phyloP scores from a whole-genome alignment of 2,888 invertebrate genomes.

The Azorinus chamasolen region DNA sequence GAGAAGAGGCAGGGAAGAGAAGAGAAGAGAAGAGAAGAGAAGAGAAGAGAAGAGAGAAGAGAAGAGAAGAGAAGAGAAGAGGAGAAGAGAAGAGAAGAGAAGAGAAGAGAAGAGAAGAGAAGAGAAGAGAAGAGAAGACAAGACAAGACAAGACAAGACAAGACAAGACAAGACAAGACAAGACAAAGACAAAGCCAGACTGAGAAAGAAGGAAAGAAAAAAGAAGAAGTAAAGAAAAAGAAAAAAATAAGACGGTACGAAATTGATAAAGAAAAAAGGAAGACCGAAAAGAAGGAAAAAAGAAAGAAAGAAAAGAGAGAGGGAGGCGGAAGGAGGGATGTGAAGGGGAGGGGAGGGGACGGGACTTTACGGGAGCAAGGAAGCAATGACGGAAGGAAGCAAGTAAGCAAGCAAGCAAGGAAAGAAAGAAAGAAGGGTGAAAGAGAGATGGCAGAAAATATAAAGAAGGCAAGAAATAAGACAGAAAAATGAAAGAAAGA shows the following conservation, averaged over 20 bases:
- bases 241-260: too few relatives aligned
- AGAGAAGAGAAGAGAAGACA: too few relatives aligned
- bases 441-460: not conserved
- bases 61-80: not conserved
- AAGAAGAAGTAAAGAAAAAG: too few relatives aligned
- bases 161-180: too few relatives aligned
- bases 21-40: too few relatives aligned
- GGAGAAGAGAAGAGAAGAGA: not conserved
- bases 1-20: too few relatives aligned
- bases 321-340: not conserved
- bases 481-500: too few relatives aligned
- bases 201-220: too few relatives aligned
- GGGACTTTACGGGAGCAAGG: not conserved
- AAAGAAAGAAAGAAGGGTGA: not conserved
- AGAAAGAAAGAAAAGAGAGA: not conserved
- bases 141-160: too few relatives aligned
- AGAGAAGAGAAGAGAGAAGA: not conserved
- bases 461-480: too few relatives aligned
- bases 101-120: not conserved
- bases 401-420: not conserved
- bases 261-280: not conserved
- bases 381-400: not conserved
- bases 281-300: not conserved
- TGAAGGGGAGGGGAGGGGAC: not conserved
- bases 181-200: too few relatives aligned